Evolutionary conservation across 2,888 invertebrate genomes (phyloP), one percentile per base, ranked within the genome.

Genomic region (Trisateles emortualis): DNA sequence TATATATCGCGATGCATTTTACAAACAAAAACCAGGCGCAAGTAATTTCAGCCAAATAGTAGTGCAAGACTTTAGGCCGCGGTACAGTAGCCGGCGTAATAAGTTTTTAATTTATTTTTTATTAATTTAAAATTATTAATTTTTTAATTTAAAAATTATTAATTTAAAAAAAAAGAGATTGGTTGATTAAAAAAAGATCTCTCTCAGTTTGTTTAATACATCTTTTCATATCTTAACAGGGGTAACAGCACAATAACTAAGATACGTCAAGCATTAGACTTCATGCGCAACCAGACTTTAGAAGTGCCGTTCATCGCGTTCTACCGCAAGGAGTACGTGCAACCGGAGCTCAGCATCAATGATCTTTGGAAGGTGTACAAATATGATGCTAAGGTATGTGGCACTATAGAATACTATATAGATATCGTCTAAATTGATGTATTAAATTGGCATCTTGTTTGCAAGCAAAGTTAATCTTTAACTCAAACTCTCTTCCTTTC

Each of bases 251-350:
- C 97, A 0, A 94, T 97, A 14, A 95, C 95, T n/a, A 99, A 99
- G 90, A 99, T 99, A 45, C 95, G 96, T 39, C 98, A 98, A 84
- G 98, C 98, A 0, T 88, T 99, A 16, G 98, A 99, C 78, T 99
- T 99, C 80, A 99, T 99, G 95, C 93, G 99, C 33, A 99, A 98
- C 83, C 98, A 99, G 78, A 96, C 97, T 41, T 93, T 98, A 65
- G 99, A 99, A 92, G 99, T 99, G 35, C 99, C 99, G 0, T 99
- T 99, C 86, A 99, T 99, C 73, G 98, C 98, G 0, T 99, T 99
- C 88, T 99, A 99, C 83, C 95, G 99, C 19, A 99, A 99, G 86
- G 99, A 99, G 85, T 98, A 98, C 74, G 98, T 99, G 0, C 96
- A 97, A 75, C 98, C 98, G 0, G 99, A 99, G 77, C 90, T 99